Evolutionary conservation across 2,113 vertebrate genomes (phyloP).

Genomic region (Procavia capensis): DNA sequence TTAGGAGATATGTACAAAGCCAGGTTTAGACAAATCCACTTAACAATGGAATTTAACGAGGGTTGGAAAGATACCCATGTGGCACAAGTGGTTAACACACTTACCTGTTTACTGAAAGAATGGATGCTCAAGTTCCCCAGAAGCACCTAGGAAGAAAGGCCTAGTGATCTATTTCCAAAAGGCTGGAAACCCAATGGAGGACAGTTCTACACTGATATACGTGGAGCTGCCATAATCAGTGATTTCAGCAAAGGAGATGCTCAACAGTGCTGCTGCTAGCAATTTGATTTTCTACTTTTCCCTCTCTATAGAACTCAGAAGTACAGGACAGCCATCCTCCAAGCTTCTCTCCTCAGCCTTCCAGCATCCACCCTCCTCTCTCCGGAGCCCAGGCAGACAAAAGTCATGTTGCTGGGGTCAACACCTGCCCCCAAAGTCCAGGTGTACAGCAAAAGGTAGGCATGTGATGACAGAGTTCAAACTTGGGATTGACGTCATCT

Average conservation of each 20-base stretch:
- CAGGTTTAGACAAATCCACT: background rate
- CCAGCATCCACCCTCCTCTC: conserved; percentile 85
- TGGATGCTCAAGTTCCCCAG: background rate
- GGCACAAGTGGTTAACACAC: background rate
- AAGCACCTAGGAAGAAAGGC: background rate
- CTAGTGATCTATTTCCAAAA: background rate
- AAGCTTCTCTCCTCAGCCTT: conserved; percentile 86
- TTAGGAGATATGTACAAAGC: background rate
- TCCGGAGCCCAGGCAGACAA: conserved; percentile 81
- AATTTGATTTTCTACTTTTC: background rate
- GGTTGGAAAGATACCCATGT: background rate
- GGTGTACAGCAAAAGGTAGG: conserved; percentile 88
- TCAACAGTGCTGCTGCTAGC: background rate
- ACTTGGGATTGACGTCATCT: background rate
- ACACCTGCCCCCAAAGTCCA: conserved; percentile 85
- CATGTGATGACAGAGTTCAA: background rate
- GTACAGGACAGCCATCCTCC: conserved; percentile 81
- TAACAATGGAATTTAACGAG: background rate
- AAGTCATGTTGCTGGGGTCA: conserved; percentile 77
- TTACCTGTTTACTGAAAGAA: background rate
- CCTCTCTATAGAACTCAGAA: conserved; percentile 83
- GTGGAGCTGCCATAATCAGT: background rate
- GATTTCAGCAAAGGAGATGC: background rate
- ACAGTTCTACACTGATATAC: background rate
- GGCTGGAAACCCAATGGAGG: background rate